Evolutionary conservation across 2,797 vertebrate species (phyloP).

Genomic region (Tarsius wallacei): DNA sequence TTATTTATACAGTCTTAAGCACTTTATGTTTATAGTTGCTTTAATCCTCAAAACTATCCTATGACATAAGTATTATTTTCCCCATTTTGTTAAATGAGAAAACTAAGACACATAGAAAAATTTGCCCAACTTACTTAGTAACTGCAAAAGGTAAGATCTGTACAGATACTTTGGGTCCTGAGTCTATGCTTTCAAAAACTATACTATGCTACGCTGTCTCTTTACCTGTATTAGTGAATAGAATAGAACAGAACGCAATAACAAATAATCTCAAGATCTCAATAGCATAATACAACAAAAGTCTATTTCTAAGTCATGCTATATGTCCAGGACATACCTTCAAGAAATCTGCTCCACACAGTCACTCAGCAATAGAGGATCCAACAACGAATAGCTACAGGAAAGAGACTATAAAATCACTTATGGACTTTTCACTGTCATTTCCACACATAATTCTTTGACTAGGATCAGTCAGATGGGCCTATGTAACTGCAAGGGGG

Average conservation of each 20-base stretch:
- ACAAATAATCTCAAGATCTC: not conserved
- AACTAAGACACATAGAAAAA: not conserved
- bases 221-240: constrained; percentile 1
- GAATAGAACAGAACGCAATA: not conserved
- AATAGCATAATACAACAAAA: not conserved
- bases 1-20: not conserved
- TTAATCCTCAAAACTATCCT: constrained; percentile 24
- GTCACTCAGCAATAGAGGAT: not conserved
- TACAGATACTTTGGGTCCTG: not conserved
- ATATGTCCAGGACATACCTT: not conserved
- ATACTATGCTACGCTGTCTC: not conserved
- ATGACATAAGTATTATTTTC: not conserved
- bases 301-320: not conserved
- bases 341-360: not conserved
- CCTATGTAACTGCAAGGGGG: not conserved
- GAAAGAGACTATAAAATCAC: not conserved
- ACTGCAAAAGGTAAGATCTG: constrained; percentile 22
- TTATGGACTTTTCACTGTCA: not conserved
- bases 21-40: constrained; percentile 8
- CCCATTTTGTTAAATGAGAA: constrained; percentile 21
- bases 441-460: not conserved
- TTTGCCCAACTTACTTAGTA: not conserved
- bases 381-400: not conserved
- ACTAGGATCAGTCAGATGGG: not conserved
- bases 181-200: not conserved